These are phyloP conservation scores for Stratiomys singularior DNA, from an alignment of 2,888 invertebrate species.

Conservation along the genomic window DNA sequence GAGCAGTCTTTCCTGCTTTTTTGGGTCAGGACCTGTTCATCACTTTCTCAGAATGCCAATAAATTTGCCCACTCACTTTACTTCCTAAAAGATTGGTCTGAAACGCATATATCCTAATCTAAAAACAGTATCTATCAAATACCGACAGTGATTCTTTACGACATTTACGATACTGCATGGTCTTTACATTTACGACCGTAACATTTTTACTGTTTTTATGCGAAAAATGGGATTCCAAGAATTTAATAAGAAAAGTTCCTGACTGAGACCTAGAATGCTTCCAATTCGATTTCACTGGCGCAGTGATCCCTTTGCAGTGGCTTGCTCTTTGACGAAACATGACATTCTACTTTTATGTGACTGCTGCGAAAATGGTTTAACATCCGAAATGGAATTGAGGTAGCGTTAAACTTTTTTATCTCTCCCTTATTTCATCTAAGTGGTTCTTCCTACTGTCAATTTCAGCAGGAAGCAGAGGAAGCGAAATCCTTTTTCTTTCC, in stretches of 20 bases:
- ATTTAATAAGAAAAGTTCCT: too few species aligned
- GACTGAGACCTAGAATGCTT: too few species aligned
- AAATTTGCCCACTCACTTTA: too few species aligned
- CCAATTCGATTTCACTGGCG: too few species aligned
- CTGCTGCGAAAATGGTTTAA: not conserved
- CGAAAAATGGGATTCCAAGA: too few species aligned
- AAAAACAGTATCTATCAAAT: not conserved
- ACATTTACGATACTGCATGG: conserved; percentile 13
- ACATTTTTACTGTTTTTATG: not conserved
- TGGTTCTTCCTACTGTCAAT: conserved; percentile 34
- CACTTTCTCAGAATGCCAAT: too few species aligned
- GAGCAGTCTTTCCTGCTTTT: too few species aligned
- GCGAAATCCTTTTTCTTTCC: too few species aligned
- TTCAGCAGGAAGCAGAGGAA: not conserved
- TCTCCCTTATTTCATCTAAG: conserved; percentile 41
- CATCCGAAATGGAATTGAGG: conserved; percentile 23
- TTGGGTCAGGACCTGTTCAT: too few species aligned
- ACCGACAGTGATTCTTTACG: conserved; percentile 30
- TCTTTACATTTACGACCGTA: conserved; percentile 4
- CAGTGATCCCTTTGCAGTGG: too few species aligned
- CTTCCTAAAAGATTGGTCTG: too few species aligned
- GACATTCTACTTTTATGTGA: not conserved
- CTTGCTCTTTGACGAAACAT: not conserved
- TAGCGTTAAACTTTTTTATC: conserved; percentile 49
- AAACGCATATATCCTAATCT: too few species aligned